Base-by-base conservation (phyloP, 1,140 invertebrate species). In the Bombyx mandarina region DNA sequence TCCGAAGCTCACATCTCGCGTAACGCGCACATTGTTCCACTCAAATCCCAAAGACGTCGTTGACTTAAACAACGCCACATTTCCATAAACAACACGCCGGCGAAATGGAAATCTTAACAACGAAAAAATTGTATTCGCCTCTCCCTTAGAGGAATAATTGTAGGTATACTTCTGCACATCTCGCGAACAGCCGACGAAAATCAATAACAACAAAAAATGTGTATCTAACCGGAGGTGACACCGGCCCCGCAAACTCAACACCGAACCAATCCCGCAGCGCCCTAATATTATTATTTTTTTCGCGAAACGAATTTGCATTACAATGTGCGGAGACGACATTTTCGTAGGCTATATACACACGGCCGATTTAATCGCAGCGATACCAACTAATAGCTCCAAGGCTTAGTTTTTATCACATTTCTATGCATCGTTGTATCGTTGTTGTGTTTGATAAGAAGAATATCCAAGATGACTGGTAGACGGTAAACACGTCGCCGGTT, bases 251-350 rank as follows among this genome's bases (percentile, higher is more conserved):
- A 18, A 35, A 5, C 53, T 12, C 45, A 44, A 54, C 53, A 22
- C 43, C 10, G n/a, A 6, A 18, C 45, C 43, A 45, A 51, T 8
- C 18, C 18, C 43, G 42, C n/a, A 8, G 51, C 43, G 43, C 2
- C 12, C 6, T 8, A 58, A 52, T 43, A 52, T 52, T 46, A 46
- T 45, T 45, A 46, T 46, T 52, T 46, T 51, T 58, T 52, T 44
- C 35, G 45, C 44, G 44, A 52, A 51, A 52, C 58, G 52, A 52
- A 55, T 60, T 60, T 53, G 42, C 47, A 60, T 35, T 35, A 35
- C 26, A 35, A 35, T 35, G 26, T 35, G 26, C 26, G 26, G 26
- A 35, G 26, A 35, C 26, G 26, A 35, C 4, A 5, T 35, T 35
- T 2, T 35, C 26, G 26, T 35, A 35, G 26, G 26, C 26, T 35